Percentiles rank a stretch among this genome's conserved stretches.
Conservation (phyloP, 2,113 vertebrate species). For the Chaenocephalus aceratus region DNA sequence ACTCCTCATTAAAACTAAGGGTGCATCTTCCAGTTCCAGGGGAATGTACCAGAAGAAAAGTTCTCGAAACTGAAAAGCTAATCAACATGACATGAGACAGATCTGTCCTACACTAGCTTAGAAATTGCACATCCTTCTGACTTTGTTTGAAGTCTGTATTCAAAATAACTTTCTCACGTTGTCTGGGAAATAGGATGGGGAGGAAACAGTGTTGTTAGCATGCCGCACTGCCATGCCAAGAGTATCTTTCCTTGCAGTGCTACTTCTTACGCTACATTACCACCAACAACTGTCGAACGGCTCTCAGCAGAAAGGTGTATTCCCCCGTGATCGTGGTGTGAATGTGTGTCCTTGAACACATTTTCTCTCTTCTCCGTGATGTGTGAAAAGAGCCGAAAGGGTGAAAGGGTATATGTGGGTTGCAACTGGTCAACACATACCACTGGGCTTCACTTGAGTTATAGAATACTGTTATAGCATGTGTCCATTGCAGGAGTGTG, state of each 20-base stretch:
- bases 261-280: not conserved
- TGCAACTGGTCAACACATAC: not conserved
- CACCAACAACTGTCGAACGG: not conserved
- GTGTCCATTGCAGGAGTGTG: not conserved
- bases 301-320: not conserved
- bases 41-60: not conserved
- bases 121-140: not conserved
- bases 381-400: not conserved
- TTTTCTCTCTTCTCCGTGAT: not conserved
- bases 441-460: not conserved
- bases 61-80: not conserved
- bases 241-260: not conserved
- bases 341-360: not conserved
- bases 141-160: not conserved
- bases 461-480: not conserved
- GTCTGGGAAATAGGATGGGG: not conserved
- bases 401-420: not conserved
- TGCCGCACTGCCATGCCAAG: not conserved
- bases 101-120: not conserved
- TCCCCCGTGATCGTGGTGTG: not conserved
- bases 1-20: not conserved
- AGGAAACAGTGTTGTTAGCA: not conserved
- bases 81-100: conserved; percentile 4
- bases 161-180: not conserved
- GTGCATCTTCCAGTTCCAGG: not conserved